Evolutionary conservation across 2,888 invertebrate genomes (phyloP).

Genomic region (Ischnura elegans): DNA sequence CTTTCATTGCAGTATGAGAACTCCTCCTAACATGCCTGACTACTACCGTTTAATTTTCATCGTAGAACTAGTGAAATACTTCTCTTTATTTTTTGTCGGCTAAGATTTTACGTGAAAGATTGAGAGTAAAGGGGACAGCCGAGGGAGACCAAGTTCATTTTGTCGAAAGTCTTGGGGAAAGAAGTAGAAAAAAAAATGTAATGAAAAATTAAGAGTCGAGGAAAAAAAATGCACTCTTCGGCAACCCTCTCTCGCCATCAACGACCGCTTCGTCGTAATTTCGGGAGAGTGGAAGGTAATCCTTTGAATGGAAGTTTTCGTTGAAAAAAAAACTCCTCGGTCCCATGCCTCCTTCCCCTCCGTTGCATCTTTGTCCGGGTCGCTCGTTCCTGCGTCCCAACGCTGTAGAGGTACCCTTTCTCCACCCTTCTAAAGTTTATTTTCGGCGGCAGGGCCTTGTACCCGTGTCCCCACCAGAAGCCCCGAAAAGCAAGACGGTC

Average conservation of each 20-base stretch:
- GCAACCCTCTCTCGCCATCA: neutral
- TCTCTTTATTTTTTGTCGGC: neutral
- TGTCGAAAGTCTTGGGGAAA: neutral
- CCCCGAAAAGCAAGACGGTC: neutral
- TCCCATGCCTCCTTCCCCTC: neutral
- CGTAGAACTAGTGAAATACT: no score
- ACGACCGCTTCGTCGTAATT: conserved; percentile 31
- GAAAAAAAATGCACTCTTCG: neutral
- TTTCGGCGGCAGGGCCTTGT: neutral
- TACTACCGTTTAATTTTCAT: no score
- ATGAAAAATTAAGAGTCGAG: neutral
- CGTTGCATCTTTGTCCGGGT: neutral
- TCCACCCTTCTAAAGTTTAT: neutral
- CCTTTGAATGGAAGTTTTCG: conserved; percentile 29
- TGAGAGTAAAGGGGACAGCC: neutral
- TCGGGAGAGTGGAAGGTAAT: conserved; percentile 35
- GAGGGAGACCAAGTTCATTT: neutral
- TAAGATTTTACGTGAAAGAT: neutral
- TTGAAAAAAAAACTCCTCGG: neutral
- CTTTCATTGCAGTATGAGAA: no score
- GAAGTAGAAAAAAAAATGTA: neutral
- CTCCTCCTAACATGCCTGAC: no score
- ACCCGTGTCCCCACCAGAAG: neutral
- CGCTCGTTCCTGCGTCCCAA: neutral
- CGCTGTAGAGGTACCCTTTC: neutral